Conservation (phyloP, 2,888 invertebrate species). For the Caenorhabditis parvicauda region DNA sequence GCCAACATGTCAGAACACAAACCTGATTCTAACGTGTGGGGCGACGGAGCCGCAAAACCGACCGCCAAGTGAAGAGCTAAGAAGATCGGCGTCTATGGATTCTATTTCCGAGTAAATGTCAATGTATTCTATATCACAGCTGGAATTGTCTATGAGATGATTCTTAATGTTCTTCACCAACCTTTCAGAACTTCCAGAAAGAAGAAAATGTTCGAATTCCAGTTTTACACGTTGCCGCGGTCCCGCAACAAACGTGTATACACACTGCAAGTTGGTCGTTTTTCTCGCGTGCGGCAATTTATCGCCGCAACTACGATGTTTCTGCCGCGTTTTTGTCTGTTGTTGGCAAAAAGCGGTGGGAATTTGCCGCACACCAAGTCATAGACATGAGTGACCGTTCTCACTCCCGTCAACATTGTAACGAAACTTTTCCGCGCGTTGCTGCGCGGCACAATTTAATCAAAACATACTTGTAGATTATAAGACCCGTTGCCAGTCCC, state of each 20-base stretch:
- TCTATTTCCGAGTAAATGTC: constrained; percentile 65
- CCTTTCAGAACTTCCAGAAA: constrained; percentile 66
- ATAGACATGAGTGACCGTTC: no score
- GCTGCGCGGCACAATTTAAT: no score
- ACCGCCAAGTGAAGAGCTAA: constrained; percentile 63
- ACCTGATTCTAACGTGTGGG: constrained; percentile 63
- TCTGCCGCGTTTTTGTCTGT: no score
- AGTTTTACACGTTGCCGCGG: constrained; percentile 65
- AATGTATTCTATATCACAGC: constrained; percentile 66
- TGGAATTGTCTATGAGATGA: constrained; percentile 38
- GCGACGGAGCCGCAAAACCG: constrained; percentile 66
- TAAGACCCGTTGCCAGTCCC: constrained; percentile 13
- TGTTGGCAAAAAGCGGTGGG: no score
- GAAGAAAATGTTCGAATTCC: constrained; percentile 64
- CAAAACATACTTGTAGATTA: constrained; percentile 39
- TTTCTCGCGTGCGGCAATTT: no score
- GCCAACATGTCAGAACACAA: background rate
- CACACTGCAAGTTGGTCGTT: constrained; percentile 63
- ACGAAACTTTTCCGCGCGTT: no score
- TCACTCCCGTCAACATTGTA: no score
- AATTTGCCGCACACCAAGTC: no score
- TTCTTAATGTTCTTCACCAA: constrained; percentile 34
- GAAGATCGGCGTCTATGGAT: constrained; percentile 60
- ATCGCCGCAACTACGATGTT: no score
- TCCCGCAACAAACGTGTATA: constrained; percentile 66